phyloP scores from a whole-genome alignment of 2,888 invertebrate species.

The Pristionchus maxplancki region DNA sequence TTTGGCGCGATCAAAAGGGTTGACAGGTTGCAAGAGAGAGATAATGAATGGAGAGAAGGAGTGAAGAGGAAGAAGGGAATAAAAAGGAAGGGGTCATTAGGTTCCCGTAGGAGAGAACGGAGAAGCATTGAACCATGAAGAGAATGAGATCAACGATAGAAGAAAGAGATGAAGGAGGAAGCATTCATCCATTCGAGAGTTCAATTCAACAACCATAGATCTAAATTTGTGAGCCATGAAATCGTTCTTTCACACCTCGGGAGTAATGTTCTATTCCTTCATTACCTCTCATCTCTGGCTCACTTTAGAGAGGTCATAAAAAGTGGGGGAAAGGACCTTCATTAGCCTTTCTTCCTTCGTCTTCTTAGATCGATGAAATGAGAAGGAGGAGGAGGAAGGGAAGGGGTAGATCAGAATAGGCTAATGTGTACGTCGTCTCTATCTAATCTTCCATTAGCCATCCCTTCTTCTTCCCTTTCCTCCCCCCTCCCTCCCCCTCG shows the following conservation, averaged over 20 bases:
- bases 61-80: background rate
- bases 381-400: background rate
- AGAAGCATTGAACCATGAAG: slow-evolving; percentile 20
- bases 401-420: background rate
- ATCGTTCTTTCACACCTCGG: background rate
- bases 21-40: background rate
- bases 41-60: background rate
- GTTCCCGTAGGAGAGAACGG: background rate
- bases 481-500: background rate
- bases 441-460: slow-evolving; percentile 26
- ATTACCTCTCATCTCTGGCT: slow-evolving; percentile 1
- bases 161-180: background rate
- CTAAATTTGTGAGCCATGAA: background rate
- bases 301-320: background rate
- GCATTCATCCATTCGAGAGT: background rate
- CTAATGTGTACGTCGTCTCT: background rate
- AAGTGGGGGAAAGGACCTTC: background rate
- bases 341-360: slow-evolving; percentile 8
- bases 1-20: background rate
- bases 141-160: background rate
- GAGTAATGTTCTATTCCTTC: background rate
- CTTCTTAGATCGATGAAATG: slow-evolving; percentile 19
- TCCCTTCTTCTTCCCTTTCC: slow-evolving; percentile 33
- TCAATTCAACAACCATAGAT: background rate
- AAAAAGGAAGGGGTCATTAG: slow-evolving; percentile 18